Evolutionary conservation across 2,113 vertebrate species (phyloP), one percentile per base, ranked within the genome.

Genomic region (Dinomys branickii): DNA sequence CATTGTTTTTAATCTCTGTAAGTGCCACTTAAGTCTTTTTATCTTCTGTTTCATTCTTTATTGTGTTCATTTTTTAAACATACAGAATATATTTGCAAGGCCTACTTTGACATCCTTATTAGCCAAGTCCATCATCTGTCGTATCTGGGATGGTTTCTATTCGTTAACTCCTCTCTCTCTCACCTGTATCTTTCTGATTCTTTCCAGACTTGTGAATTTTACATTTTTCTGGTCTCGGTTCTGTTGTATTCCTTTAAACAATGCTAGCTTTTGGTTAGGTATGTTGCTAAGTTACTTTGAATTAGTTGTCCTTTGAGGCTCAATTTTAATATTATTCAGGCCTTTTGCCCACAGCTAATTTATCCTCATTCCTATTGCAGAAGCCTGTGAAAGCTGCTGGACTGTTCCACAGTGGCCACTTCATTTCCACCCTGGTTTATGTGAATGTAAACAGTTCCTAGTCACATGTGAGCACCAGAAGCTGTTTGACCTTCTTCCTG

Each of bases 201-300:
- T 91, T 82, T 97, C 54, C 61, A 91, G 47, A 17, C 14, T 47
- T 54, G 12, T 52, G 41, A 33, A 88, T 65, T 85, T 90, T 92
- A 93, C 7, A 17, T 65, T 75, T 63, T 91, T 69, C 52, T 58
- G 24, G 65, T 84, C 44, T 83, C 44, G 52, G 44, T 89, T 75
- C 85, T 94, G 92, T 87, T 84, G 33, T 83, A 38, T 86, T 77
- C 22, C 41, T 85, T 95, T 94, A 86, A 91, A 78, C 35, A 86
- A 19, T 33, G 10, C 61, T 86, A 20, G 44, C 56, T 77, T 85
- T 94, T 90, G 81, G 47, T 86, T 47, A 61, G 54, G 4, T 61
- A 7, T 94, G n/a, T 71, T 28, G 67, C 75, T 69, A 69, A 78
- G 59, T 92, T 87, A 65, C 75, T 92, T 54, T 19, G 38, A 92